Evolutionary conservation across 2,113 vertebrate genomes (phyloP), one percentile per base, ranked within the genome.

Genomic region (Stegastes partitus): DNA sequence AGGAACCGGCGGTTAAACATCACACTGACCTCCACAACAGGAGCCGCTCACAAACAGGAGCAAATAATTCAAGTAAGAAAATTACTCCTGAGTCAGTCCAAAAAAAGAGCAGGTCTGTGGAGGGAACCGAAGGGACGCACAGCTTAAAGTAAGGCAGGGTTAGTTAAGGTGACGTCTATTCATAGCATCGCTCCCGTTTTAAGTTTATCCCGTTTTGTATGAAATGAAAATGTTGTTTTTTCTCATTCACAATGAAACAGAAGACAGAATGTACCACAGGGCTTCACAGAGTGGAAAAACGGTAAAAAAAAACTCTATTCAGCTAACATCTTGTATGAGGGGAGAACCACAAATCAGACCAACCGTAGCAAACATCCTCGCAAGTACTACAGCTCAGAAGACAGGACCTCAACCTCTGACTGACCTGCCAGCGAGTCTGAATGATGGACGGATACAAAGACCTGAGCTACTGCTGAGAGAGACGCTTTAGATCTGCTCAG

Each of bases 391-490:
- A 1, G 47, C 63, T 66, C 55, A 21, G 31, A 72, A 74, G 70
- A 89, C 3, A 47, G 53, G 55, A 79, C 71, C 54, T 68, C 54
- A 75, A 81, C 79, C 77, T 85, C 65, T 75, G 51, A 79, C 58
- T 83, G 81, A 81, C 70, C 72, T 75, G 80, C 62, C 67, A 58
- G 51, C 61, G 65, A 65, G 51, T 79, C 59, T 89, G 64, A 89
- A 79, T 77, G 68, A 77, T 57, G 31, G 71, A 83, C 18, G 12
- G 28, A 74, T 47, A 63, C 45, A 74, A 79, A 77, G 44, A 63
- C 64, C 58, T 22, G 19, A 61, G 66, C 70, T 21, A 23, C 19
- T 64, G 26, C 50, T 5, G 34, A 79, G 59, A 69, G 5, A 57
- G 54, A 82, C 28, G 66, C 26, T 64, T 74, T 67, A 81, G 26